Base-by-base conservation (phyloP, 2,888 invertebrate species). In the Hirtodrosophila alboralis region DNA sequence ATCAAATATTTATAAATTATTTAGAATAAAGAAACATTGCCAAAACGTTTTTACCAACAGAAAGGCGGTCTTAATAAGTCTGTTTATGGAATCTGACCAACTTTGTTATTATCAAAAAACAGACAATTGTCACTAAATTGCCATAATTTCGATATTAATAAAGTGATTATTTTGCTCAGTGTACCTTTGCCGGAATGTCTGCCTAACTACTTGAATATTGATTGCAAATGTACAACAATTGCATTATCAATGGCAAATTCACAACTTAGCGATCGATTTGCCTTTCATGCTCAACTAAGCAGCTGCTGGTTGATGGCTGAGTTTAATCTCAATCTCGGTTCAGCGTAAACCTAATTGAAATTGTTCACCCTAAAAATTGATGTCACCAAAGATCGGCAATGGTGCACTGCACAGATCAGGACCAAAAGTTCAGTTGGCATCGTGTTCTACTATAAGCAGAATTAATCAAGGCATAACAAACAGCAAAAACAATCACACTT, bases 331-430 rank as follows among this genome's bases (percentile, higher is more conserved):
- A 61, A 72, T 65, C 75, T 45, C 77, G 75, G 74, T 76, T 86
- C 84, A 78, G 75, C 69, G 72, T 79, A 52, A 65, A 78, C 88
- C 88, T 88, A 88, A 89, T 87, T 88, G 87, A 87, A 87, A 78
- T 87, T 81, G 87, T 81, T 89, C 89, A 89, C 87, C 89, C 89
- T 81, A 83, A 87, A 89, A 89, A 89, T 89, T 89, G 86, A 85
- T 87, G 89, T 88, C 88, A 86, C 80, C 85, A 85, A 78, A 89
- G 88, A 88, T 88, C 88, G 86, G 53, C 47, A 75, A 34, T 59
- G 65, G 31, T 52, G 54, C 53, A 38, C 54, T 63, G 65, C 57
- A 41, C 56, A 58, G 73, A 81, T 79, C 81, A 86, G 86, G 87
- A 84, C 86, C 86, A 86, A 83, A 86, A 87, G 88, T 87, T 87